Evolutionary conservation across 2,113 vertebrate species (phyloP), one percentile per base, ranked within the genome.

Genomic region (Sylvia atricapilla): DNA sequence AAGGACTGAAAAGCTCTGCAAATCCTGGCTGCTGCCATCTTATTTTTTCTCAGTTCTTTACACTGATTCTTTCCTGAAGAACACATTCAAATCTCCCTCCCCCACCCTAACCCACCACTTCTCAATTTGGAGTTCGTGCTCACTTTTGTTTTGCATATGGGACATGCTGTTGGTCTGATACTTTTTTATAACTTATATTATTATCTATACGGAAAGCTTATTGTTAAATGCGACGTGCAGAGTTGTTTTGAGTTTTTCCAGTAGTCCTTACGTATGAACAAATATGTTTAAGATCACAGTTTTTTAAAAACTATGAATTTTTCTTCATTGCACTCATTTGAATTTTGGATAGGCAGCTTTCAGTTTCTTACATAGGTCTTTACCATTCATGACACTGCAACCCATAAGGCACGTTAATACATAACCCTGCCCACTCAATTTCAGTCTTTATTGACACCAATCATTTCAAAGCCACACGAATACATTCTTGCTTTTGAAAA

Each of bases 1-100:
- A 93, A 93, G 78, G 84, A 50, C 82, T 75, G 94, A 97, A 96
- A 97, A 94, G 85, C 87, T 70, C 83, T 79, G 90, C 35, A 95
- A 96, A 92, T 87, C 90, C 91, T 69, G 69, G 83, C 73, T 84
- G 68, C 64, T 90, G 75, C 87, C 79, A 90, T 83, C 91, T 95
- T 91, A 67, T 21, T 95, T 93, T 93, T 93, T 58, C 73, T 63
- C 62, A 62, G 31, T 95, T 91, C 93, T 94, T 94, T 82, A 67
- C 58, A 93, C n/a, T 59, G 90, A 89, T 84, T 92, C 80, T 50
- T 87, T 84, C 77, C 89, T 59, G 78, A 87, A 94, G 63, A 80
- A 84, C 67, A 84, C 46, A 69, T 92, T 94, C 70, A 76, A 87
- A 62, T 31, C 66, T 59, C 93, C 69, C 59, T 87, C 74, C 69